phyloP scores from a whole-genome alignment of 2,113 vertebrate genomes.

The Coturnix japonica region DNA sequence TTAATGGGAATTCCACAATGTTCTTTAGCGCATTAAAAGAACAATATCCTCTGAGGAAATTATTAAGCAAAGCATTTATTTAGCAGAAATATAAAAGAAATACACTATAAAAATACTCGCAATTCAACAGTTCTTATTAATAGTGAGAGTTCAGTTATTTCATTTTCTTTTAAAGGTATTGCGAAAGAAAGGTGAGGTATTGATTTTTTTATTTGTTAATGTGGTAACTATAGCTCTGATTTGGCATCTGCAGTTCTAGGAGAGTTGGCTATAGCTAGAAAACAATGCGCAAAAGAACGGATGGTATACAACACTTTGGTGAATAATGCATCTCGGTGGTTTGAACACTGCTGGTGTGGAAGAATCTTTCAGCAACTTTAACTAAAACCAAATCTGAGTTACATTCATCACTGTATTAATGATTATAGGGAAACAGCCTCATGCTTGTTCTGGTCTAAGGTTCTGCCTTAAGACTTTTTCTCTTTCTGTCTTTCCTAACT shows the following conservation, averaged over 20 bases:
- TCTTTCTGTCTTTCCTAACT: neutral
- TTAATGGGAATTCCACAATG: neutral
- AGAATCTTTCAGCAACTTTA: slow-evolving; percentile 26
- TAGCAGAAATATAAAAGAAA: slow-evolving; percentile 6
- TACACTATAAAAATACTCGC: neutral
- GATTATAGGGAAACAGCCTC: neutral
- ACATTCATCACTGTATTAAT: neutral
- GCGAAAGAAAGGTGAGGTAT: neutral
- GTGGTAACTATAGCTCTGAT: neutral
- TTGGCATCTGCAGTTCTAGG: neutral
- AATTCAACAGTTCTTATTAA: neutral
- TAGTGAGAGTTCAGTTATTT: neutral
- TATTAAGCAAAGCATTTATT: neutral
- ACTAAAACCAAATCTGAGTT: neutral
- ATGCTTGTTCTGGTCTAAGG: neutral
- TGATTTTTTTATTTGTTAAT: neutral
- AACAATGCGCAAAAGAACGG: neutral
- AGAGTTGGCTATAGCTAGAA: neutral
- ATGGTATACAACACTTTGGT: neutral
- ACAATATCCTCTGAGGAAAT: neutral
- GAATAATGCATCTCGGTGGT: neutral
- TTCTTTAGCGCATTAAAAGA: neutral
- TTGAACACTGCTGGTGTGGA: neutral
- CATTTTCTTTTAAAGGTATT: neutral
- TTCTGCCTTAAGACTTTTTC: neutral